These are phyloP conservation scores for Campylorhamphus procurvoides DNA, from an alignment of 2,113 vertebrate genomes.

Conservation along the genomic window DNA sequence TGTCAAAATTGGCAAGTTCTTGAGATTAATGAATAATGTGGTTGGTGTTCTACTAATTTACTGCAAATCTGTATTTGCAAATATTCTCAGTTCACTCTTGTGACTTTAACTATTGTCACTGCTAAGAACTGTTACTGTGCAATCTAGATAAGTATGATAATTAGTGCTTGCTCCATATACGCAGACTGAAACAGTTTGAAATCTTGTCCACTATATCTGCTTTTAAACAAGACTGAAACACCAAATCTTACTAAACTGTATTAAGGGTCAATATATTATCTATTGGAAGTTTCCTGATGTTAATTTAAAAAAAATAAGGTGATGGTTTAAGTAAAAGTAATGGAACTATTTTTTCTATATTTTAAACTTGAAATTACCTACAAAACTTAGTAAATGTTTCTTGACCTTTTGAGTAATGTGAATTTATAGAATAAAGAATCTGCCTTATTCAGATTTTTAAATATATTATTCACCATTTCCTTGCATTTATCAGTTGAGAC, in stretches of 20 bases:
- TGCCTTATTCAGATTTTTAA: background rate
- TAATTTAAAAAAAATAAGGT: background rate
- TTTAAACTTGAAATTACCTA: background rate
- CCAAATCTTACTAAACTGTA: background rate
- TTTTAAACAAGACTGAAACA: conserved; percentile 56
- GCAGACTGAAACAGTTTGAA: background rate
- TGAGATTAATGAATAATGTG: background rate
- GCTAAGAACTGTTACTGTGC: background rate
- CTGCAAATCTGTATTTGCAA: background rate
- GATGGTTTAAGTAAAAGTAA: background rate
- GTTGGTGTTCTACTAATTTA: background rate
- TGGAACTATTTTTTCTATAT: background rate
- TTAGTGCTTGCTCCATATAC: background rate
- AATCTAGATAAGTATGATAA: background rate
- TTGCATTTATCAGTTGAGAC: background rate
- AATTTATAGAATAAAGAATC: background rate
- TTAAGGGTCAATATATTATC: background rate
- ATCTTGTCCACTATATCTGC: conserved; percentile 30
- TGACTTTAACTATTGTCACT: background rate
- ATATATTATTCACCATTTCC: background rate
- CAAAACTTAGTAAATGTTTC: background rate
- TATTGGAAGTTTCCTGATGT: background rate
- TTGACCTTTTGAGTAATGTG: background rate
- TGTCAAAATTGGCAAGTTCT: background rate
- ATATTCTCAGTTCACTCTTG: background rate